Conservation (phyloP, 2,797 vertebrate species). For the Heliangelus exortis region DNA sequence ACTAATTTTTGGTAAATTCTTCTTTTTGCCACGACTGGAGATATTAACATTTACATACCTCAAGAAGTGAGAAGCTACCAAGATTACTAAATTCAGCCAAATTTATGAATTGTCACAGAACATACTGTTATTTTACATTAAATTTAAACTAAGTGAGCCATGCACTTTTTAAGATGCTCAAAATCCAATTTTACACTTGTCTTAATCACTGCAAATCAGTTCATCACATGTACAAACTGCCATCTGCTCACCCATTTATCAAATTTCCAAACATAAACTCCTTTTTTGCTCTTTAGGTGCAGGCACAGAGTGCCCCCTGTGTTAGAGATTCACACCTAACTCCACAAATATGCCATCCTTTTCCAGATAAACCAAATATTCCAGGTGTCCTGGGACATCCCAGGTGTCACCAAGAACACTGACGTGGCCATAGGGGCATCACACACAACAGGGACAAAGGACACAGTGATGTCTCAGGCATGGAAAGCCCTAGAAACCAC, state of each 20-base stretch:
- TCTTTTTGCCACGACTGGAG: background rate
- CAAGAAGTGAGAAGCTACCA: background rate
- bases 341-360: background rate
- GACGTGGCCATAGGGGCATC: accelerated
- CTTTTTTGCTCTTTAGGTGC: background rate
- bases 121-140: background rate
- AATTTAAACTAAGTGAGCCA: background rate
- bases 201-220: slow-evolving; percentile 46
- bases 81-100: background rate
- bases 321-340: background rate
- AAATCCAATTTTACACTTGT: slow-evolving; percentile 67
- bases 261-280: background rate
- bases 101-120: slow-evolving; percentile 13
- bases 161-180: background rate
- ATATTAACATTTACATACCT: background rate
- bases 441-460: background rate
- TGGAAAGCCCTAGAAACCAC: background rate
- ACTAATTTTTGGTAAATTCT: background rate
- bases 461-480: accelerated
- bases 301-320: accelerated
- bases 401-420: background rate
- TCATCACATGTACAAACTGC: background rate
- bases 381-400: background rate
- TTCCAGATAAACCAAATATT: background rate
- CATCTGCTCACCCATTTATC: slow-evolving; percentile 43